phyloP scores from a whole-genome alignment of 2,797 vertebrate species.

The Anguilla marmorata region DNA sequence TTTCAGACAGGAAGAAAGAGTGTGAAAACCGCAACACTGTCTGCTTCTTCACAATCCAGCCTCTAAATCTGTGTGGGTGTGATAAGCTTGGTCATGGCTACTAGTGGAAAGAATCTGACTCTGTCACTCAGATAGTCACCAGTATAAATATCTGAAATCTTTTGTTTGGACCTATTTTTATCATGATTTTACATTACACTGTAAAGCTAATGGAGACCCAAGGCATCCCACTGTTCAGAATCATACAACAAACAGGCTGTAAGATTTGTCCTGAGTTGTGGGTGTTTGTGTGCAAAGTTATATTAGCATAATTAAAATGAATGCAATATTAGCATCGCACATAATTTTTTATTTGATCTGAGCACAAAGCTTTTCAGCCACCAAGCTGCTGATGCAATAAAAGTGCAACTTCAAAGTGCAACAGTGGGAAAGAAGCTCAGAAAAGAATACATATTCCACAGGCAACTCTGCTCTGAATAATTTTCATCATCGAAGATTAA shows the following conservation, averaged over 20 bases:
- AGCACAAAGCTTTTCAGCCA: background rate
- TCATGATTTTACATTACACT: background rate
- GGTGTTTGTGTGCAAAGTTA: background rate
- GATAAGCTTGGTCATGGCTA: background rate
- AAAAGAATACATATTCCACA: background rate
- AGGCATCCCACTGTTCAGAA: background rate
- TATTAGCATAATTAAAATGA: background rate
- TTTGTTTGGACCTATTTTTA: background rate
- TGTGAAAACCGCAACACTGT: background rate
- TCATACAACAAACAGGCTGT: background rate
- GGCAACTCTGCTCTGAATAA: background rate
- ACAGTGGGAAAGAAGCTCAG: background rate
- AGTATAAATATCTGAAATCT: background rate
- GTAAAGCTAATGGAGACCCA: background rate
- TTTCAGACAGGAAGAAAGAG: background rate
- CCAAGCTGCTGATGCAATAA: constrained; percentile 9
- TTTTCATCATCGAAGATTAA: background rate
- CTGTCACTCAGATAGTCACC: background rate
- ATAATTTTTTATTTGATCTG: background rate
- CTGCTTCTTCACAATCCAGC: background rate
- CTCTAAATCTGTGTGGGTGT: background rate
- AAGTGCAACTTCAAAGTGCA: constrained; percentile 4
- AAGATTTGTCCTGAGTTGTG: background rate
- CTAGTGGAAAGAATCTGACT: background rate
- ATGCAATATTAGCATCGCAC: background rate